Conservation (phyloP, 2,888 invertebrate species). For the Euclidia mi region DNA sequence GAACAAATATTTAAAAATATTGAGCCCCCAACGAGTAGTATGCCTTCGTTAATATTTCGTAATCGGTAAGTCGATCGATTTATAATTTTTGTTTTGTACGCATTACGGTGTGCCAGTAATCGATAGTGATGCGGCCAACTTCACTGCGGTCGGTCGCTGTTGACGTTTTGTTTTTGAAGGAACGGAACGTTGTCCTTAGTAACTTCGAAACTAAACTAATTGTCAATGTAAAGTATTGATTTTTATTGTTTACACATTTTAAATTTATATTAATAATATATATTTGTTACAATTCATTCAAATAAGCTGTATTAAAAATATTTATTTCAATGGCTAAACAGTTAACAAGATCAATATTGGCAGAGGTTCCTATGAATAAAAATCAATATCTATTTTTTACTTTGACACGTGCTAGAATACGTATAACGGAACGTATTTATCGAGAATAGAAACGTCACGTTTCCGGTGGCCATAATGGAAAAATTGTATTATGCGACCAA, state of each 20-base stretch:
- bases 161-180: conserved; percentile 41
- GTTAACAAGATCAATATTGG: not conserved
- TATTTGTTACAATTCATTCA: not conserved
- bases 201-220: conserved; percentile 15
- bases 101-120: conserved; percentile 64
- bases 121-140: conserved; percentile 62
- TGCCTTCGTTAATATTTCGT: conserved; percentile 92
- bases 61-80: conserved; percentile 89
- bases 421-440: conserved; percentile 61
- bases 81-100: conserved; percentile 56
- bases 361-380: too few species aligned
- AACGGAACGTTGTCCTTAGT: conserved; percentile 42
- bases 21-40: conserved; percentile 82
- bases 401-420: not conserved
- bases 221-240: conserved; percentile 9
- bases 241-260: not conserved
- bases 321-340: not conserved
- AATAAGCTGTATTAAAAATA: not conserved
- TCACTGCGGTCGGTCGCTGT: conserved; percentile 45
- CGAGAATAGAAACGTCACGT: conserved; percentile 69
- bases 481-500: conserved; percentile 71
- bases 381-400: not conserved
- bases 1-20: conserved; percentile 85
- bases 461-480: conserved; percentile 83
- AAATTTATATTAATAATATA: not conserved